Conservation (phyloP, 2,797 vertebrate species). For the Arremon aurantiirostris region DNA sequence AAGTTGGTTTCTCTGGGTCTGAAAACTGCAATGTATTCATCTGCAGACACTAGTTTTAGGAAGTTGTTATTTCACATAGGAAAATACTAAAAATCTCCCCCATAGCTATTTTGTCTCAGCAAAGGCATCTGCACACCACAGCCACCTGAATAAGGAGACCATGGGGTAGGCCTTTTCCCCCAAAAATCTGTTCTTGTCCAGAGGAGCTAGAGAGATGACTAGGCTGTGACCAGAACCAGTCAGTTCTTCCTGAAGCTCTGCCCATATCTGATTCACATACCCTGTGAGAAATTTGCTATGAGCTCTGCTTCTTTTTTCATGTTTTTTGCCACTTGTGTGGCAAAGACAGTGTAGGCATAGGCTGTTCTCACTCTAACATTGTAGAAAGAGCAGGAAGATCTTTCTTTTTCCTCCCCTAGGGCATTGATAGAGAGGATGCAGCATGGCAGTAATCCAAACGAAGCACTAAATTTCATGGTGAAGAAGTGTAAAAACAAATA, state of each 20-base stretch:
- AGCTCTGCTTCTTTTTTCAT: background rate
- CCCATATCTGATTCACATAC: background rate
- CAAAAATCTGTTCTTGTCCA: background rate
- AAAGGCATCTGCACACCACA: background rate
- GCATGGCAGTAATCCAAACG: background rate
- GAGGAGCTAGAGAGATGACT: background rate
- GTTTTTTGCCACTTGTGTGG: background rate
- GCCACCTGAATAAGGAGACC: background rate
- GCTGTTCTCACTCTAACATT: background rate
- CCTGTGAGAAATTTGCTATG: background rate
- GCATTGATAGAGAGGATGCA: fast-evolving
- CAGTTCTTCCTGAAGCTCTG: background rate
- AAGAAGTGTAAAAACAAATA: background rate
- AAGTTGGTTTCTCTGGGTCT: background rate
- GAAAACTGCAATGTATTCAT: background rate
- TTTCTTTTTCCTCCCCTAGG: background rate
- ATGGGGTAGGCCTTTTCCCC: background rate
- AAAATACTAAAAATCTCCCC: background rate
- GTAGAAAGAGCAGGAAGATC: background rate
- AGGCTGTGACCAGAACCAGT: background rate
- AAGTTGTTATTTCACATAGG: background rate
- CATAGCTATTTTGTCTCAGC: background rate
- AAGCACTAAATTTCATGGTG: background rate
- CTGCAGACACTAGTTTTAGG: background rate
- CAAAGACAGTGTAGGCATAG: background rate